phyloP scores from a whole-genome alignment of 2,113 vertebrate genomes.

The Zootoca vivipara region DNA sequence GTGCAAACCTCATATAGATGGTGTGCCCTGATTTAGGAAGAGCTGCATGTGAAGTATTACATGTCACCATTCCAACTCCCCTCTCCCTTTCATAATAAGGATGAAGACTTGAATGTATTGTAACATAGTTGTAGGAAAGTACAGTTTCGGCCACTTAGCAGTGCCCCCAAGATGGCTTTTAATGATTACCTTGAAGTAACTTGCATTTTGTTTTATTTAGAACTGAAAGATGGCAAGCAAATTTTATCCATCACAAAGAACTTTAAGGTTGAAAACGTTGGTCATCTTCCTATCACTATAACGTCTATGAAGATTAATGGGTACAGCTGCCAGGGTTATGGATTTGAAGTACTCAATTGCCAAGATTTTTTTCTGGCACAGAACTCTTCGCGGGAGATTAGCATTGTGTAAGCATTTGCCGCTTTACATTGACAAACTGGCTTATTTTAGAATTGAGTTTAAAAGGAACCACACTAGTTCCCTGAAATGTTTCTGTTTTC shows the following conservation, averaged over 20 bases:
- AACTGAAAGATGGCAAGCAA: slow-evolving; percentile 90
- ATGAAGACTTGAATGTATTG: neutral
- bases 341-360: slow-evolving; percentile 95
- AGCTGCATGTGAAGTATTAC: neutral
- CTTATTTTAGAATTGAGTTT: slow-evolving; percentile 35
- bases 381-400: slow-evolving; percentile 92
- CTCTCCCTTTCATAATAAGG: neutral
- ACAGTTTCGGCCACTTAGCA: neutral
- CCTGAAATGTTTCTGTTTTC: neutral
- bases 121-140: neutral
- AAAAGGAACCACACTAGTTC: slow-evolving; percentile 13
- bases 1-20: neutral
- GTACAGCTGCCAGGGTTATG: slow-evolving; percentile 95
- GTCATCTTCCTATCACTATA: slow-evolving; percentile 91
- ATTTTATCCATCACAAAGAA: slow-evolving; percentile 89
- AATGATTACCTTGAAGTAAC: neutral
- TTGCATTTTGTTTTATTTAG: slow-evolving; percentile 67
- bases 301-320: slow-evolving; percentile 97
- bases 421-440: slow-evolving; percentile 25
- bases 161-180: neutral
- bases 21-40: neutral
- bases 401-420: slow-evolving; percentile 86
- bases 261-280: slow-evolving; percentile 96
- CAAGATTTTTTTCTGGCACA: slow-evolving; percentile 86
- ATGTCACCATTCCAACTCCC: neutral